Evolutionary conservation across 2,888 invertebrate genomes (phyloP), one percentile per base, ranked within the genome.

Genomic region (Nasonovia ribisnigri): DNA sequence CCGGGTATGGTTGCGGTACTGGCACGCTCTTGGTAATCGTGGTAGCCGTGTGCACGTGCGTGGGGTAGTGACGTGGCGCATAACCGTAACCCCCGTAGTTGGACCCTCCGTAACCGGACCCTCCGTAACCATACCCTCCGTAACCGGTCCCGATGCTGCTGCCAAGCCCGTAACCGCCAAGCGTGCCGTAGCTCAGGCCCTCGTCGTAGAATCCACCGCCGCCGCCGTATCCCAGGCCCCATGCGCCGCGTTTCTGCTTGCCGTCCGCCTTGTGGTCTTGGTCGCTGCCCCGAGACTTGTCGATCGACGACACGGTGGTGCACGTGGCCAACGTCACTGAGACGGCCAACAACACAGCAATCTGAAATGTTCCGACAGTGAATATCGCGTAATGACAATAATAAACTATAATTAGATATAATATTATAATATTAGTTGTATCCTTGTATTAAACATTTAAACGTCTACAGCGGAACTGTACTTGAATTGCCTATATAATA

Each of bases 1-100:
- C 96, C 42, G 96, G 96, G 87, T 96, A 96, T 46, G 96, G 96
- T 94, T 96, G 96, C 3, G 96, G 96, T n/a, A 96, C 96, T 16
- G 96, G 96, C 3, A 96, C 96, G 90, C 96, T 95, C 87, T 96
- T 95, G 94, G 96, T 96, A 93, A 96, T 96, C 48, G 96, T 96
- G 1, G 96, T 96, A 84, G 96, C 96, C 94, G 96, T 95, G 88
- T 96, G 96, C 90, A 95, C 94, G 95, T 95, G 94, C 93, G 95
- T 88, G 95, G 95, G 90, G 42, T 42, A 96, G 95, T 29, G 96
- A 88, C 96, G 95, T 88, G 96, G 36, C 0, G 77, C 36, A 57
- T 57, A 57, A 57, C 57, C 57, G 8, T 26, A 57, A 0, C 57
- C 57, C 8, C 29, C 42, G 36, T 95, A 94, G 96, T 96, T 94